These are phyloP conservation scores for Siniperca undulata DNA, from an alignment of 2,797 vertebrate genomes.

Conservation along the genomic window DNA sequence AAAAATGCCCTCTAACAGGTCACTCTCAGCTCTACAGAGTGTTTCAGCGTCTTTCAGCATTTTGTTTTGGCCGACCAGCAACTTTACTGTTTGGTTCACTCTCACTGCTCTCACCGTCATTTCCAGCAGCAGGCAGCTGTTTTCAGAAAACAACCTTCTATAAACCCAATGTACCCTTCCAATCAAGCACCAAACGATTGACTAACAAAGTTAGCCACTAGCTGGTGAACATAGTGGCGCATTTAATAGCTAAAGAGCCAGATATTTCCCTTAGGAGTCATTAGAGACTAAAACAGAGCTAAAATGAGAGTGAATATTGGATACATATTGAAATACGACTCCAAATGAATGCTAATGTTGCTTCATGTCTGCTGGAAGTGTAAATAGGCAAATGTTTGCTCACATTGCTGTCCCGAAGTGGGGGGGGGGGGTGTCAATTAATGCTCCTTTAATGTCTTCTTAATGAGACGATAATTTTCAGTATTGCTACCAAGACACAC, in stretches of 20 bases:
- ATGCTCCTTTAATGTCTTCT: slow-evolving; percentile 33
- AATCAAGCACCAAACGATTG: neutral
- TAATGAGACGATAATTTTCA: slow-evolving; percentile 35
- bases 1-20: no score
- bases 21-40: neutral
- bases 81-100: neutral
- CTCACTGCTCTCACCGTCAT: neutral
- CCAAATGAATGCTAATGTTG: neutral
- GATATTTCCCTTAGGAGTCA: neutral
- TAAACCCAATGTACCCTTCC: neutral
- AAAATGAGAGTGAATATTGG: slow-evolving; percentile 4
- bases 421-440: slow-evolving; percentile 11
- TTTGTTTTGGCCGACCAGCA: neutral
- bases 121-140: neutral
- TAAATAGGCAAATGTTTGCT: slow-evolving; percentile 6
- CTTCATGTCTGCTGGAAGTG: slow-evolving; percentile 9
- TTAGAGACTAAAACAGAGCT: neutral
- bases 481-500: slow-evolving; percentile 8
- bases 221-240: neutral
- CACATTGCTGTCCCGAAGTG: neutral
- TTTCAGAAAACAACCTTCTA: neutral
- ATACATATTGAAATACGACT: neutral
- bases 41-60: neutral
- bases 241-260: slow-evolving; percentile 11
- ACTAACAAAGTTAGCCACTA: neutral